Conservation (phyloP, 2,797 vertebrate genomes). For the Poecile montanus region DNA sequence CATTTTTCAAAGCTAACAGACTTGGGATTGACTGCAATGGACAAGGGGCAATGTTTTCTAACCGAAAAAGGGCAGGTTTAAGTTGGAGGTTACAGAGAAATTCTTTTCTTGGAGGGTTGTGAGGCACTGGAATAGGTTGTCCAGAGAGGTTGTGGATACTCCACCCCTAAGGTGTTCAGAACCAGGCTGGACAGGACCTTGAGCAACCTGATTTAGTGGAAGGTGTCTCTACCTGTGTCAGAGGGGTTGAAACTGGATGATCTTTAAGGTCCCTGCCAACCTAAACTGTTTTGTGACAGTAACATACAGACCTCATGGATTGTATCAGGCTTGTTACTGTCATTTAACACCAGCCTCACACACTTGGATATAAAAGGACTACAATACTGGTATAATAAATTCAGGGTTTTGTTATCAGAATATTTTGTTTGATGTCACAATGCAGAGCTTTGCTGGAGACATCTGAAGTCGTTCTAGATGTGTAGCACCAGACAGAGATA, state of each 20-base stretch:
- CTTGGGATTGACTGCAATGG: background rate
- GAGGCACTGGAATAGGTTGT: background rate
- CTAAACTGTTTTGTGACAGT: background rate
- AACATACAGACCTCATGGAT: background rate
- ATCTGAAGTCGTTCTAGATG: fast-evolving
- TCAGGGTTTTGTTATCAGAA: background rate
- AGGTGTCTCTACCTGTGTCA: background rate
- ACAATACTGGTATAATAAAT: background rate
- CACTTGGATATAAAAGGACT: background rate
- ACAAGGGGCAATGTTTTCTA: background rate
- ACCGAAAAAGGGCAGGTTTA: background rate
- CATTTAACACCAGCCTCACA: background rate
- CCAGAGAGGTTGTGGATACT: background rate
- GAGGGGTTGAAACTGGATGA: background rate
- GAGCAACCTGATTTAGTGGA: background rate
- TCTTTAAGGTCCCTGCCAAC: background rate
- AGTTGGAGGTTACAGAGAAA: background rate
- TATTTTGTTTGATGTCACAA: background rate
- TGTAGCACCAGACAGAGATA: background rate
- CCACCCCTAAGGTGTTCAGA: background rate
- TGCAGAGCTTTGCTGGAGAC: background rate
- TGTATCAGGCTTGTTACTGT: background rate
- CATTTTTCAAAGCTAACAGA: background rate
- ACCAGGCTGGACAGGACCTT: background rate
- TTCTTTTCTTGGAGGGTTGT: background rate